Base-by-base conservation (phyloP, 2,888 invertebrate species). In the Liposcelis brunnea region DNA sequence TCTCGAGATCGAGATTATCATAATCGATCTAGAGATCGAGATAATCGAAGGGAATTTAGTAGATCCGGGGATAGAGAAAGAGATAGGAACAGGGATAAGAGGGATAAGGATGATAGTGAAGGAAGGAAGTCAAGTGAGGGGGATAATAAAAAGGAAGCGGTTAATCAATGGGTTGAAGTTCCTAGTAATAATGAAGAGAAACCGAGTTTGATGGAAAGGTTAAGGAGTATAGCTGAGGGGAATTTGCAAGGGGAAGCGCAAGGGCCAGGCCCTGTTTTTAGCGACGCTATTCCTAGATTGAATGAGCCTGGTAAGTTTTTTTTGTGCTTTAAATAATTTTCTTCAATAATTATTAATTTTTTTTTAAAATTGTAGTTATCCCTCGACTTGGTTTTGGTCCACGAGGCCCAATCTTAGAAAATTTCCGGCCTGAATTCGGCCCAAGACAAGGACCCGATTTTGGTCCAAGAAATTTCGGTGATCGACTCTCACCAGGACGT, bases 201-300 rank as follows among this genome's bases (percentile, higher is more conserved):
- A 49, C 58, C 57, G 2, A 61, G 62, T 36, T 55, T 64, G 2
- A 59, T 63, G 1, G 64, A 64, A 18, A 56, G 65, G 11, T 49
- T 64, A 2, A 55, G 64, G 5, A 65, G 61, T 45, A 50, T 64
- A 12, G 64, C 65, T 1, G 64, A 64, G 46, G 62, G 63, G 1
- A 61, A 59, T 5, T 48, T 61, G 36, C 60, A 59, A 64, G 56
- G 61, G 33, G 14, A 38, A 15, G 46, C 7, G 19, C 19, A 3
- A 32, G 7, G 12, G n/a, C 11, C 26, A 11, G 21, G 45, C 12
- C 15, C 33, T 18, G n/a, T 7, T 47, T 26, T 14, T 35, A 15
- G 50, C 45, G 38, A 49, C 48, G 38, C 1, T 44, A 21, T 40
- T 11, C 12, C 21, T 19, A 40, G 40, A 19, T 21, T 18, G 19